A percentile compares a stretch with the other conserved stretches of the same genome.
Conservation (phyloP, 2,113 vertebrate genomes). For the Oryzias melastigma region DNA sequence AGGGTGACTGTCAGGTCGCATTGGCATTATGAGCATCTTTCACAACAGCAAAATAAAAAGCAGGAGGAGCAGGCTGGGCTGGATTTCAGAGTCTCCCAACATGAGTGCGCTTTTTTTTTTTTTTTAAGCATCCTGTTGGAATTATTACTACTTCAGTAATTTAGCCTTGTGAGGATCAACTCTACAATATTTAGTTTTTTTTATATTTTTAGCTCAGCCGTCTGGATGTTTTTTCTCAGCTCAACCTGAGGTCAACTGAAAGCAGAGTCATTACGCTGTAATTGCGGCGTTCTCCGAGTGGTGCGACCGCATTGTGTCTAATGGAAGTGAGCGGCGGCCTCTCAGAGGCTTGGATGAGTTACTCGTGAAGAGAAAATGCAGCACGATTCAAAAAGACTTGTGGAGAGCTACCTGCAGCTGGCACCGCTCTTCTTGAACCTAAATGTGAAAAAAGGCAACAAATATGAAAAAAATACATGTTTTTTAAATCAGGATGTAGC, state of each 20-base stretch:
- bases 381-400: constrained; percentile 9
- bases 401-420: neutral
- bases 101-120: too few species aligned
- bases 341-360: constrained; percentile 17
- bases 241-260: constrained; percentile 10
- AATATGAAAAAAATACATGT: too few species aligned
- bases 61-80: neutral
- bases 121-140: too few species aligned
- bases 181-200: neutral
- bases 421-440: too few species aligned
- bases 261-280: neutral
- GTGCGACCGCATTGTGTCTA: constrained; percentile 6
- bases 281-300: constrained; percentile 3
- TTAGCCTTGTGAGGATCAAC: neutral
- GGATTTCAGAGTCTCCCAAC: too few species aligned
- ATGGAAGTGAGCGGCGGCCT: constrained; percentile 11
- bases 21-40: constrained; percentile 1
- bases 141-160: neutral
- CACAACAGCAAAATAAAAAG: constrained; percentile 4
- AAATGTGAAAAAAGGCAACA: too few species aligned
- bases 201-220: neutral
- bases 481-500: too few species aligned
- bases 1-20: constrained; percentile 17
- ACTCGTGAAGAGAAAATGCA: constrained; percentile 11
- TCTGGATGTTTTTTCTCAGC: neutral